Conservation (phyloP, 2,797 vertebrate genomes). For the Macropodus opercularis region DNA sequence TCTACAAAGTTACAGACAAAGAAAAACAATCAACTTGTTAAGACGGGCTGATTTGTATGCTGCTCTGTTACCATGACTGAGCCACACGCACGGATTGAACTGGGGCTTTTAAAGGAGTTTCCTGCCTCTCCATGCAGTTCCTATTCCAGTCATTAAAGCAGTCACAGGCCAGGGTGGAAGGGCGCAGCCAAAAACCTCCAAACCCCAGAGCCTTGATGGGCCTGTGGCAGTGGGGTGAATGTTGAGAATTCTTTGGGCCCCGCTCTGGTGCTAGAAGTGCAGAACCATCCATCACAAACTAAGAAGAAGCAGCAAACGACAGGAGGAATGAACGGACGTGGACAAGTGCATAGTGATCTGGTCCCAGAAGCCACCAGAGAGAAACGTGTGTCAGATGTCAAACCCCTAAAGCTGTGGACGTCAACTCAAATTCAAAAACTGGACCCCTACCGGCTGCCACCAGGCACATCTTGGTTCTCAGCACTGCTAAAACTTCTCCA, state of each 20-base stretch:
- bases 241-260: conserved; percentile 46
- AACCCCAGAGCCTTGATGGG: background rate
- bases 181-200: conserved; percentile 2
- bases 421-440: conserved; percentile 15
- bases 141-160: conserved; percentile 22
- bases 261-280: conserved; percentile 28
- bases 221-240: conserved; percentile 65
- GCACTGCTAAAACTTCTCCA: conserved; percentile 23
- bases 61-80: conserved; percentile 40
- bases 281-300: conserved; percentile 25
- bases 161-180: conserved; percentile 6
- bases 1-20: conserved; percentile 72
- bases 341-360: conserved; percentile 75
- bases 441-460: conserved; percentile 42
- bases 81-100: conserved; percentile 26
- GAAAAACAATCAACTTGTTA: conserved; percentile 55
- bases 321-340: conserved; percentile 32
- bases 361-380: conserved; percentile 59
- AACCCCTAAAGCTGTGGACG: conserved; percentile 13
- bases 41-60: conserved; percentile 59
- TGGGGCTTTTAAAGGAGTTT: background rate
- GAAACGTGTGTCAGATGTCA: conserved; percentile 19
- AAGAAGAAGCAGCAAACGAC: conserved; percentile 56
- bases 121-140: conserved; percentile 2
- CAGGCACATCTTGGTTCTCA: conserved; percentile 64